Conservation (phyloP, 2,888 invertebrate genomes). For the Pemphredon lugubris region DNA sequence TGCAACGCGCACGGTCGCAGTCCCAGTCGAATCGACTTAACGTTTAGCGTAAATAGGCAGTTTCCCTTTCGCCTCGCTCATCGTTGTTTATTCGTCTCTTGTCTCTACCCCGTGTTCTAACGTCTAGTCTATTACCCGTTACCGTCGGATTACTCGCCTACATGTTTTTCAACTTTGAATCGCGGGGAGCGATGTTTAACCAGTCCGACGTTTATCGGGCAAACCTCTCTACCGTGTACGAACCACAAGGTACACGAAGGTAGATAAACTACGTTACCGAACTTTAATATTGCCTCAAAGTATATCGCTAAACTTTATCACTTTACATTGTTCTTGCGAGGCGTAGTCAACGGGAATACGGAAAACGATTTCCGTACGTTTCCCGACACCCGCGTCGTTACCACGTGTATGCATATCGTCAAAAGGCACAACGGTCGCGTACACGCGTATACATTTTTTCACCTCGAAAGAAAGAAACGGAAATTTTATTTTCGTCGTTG, state of each 20-base stretch:
- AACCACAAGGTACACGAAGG: background rate
- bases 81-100: background rate
- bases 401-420: background rate
- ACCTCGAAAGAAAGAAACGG: no score
- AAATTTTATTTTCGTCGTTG: no score
- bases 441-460: no score
- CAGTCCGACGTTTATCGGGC: background rate
- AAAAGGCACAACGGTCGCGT: no score
- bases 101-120: no score
- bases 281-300: constrained; percentile 14
- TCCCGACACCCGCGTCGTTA: constrained; percentile 14
- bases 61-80: constrained; percentile 20
- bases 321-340: constrained; percentile 29
- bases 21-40: constrained; percentile 31
- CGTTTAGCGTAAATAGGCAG: constrained; percentile 17
- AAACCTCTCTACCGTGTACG: background rate
- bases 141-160: no score
- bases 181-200: background rate
- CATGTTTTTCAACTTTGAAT: background rate
- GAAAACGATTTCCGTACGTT: constrained; percentile 1
- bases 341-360: constrained; percentile 30
- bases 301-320: constrained; percentile 8
- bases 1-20: constrained; percentile 37
- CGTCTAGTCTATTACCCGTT: no score
- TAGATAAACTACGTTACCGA: constrained; percentile 5